phyloP scores from a whole-genome alignment of 2,797 vertebrate genomes.

The Paedocypris micromegethes region DNA sequence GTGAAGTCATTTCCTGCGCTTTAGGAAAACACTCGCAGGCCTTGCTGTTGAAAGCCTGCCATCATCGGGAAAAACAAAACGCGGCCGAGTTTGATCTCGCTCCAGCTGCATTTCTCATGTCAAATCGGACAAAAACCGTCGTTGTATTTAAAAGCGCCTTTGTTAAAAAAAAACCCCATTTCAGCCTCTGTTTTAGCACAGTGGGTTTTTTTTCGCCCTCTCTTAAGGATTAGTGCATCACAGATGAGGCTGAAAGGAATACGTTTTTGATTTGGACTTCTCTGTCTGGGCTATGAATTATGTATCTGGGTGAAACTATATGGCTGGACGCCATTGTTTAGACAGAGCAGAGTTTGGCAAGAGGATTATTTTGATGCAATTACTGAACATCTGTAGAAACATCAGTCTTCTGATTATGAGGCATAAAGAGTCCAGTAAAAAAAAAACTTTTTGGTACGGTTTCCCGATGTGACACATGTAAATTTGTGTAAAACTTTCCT shows the following conservation, averaged over 20 bases:
- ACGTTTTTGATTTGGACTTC: background rate
- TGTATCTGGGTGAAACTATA: constrained; percentile 3
- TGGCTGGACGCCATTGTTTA: constrained; percentile 31
- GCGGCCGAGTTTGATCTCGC: constrained; percentile 3
- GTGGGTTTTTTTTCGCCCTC: background rate
- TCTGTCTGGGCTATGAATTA: constrained; percentile 10
- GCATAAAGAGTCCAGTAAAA: too few relatives aligned
- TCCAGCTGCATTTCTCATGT: constrained; percentile 7
- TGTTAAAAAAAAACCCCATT: background rate
- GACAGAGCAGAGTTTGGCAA: constrained; percentile 16
- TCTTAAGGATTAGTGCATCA: background rate
- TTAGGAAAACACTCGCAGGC: constrained; percentile 41
- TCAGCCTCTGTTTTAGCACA: background rate
- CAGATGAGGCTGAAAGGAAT: background rate
- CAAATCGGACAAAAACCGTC: constrained; percentile 3
- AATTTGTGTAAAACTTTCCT: too few relatives aligned
- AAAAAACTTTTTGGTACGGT: too few relatives aligned
- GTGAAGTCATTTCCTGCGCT: constrained; percentile 42
- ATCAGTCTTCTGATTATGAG: constrained; percentile 1
- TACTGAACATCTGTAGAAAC: background rate
- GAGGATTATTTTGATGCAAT: constrained; percentile 1
- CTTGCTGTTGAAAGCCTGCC: constrained; percentile 10
- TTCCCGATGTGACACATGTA: too few relatives aligned
- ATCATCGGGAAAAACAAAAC: background rate
- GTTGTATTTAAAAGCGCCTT: background rate